These are phyloP conservation scores for Neodiprion virginianus DNA, from an alignment of 1,140 invertebrate species.

Conservation along the genomic window DNA sequence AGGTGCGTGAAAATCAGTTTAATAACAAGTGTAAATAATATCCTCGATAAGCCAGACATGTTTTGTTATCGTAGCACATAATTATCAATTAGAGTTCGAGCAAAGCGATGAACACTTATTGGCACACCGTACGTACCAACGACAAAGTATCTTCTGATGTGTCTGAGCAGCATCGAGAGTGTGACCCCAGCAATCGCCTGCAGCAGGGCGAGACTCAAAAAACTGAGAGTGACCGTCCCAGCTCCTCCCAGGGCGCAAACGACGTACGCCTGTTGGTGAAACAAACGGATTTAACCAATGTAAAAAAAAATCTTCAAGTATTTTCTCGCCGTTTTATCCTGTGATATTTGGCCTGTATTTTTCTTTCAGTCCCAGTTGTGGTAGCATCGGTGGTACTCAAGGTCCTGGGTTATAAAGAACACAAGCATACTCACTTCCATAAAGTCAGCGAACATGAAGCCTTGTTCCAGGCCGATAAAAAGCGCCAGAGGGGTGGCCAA, in stretches of 20 bases:
- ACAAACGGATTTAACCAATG: too few species aligned
- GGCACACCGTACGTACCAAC: constrained; percentile 61
- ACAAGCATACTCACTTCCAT: constrained; percentile 63
- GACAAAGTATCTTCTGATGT: constrained; percentile 69
- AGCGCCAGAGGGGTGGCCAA: constrained; percentile 70
- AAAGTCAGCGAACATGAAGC: constrained; percentile 76
- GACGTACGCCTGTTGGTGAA: constrained; percentile 63
- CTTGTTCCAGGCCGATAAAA: constrained; percentile 77
- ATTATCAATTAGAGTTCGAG: too few species aligned
- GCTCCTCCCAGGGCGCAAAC: constrained; percentile 71
- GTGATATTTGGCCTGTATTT: too few species aligned
- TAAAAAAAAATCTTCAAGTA: too few species aligned
- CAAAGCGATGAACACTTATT: background rate
- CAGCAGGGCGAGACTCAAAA: constrained; percentile 69
- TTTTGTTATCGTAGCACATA: too few species aligned
- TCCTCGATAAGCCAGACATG: too few species aligned
- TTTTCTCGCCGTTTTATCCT: too few species aligned
- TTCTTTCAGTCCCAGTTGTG: too few species aligned
- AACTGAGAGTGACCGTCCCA: constrained; percentile 67
- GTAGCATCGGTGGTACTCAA: too few species aligned
- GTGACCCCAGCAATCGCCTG: constrained; percentile 73
- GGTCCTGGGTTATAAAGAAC: too few species aligned
- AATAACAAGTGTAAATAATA: too few species aligned
- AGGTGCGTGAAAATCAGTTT: too few species aligned
- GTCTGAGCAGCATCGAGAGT: constrained; percentile 71